These are phyloP conservation scores for Agriopis leucophaearia DNA, from an alignment of 2,888 invertebrate species.

Conservation along the genomic window DNA sequence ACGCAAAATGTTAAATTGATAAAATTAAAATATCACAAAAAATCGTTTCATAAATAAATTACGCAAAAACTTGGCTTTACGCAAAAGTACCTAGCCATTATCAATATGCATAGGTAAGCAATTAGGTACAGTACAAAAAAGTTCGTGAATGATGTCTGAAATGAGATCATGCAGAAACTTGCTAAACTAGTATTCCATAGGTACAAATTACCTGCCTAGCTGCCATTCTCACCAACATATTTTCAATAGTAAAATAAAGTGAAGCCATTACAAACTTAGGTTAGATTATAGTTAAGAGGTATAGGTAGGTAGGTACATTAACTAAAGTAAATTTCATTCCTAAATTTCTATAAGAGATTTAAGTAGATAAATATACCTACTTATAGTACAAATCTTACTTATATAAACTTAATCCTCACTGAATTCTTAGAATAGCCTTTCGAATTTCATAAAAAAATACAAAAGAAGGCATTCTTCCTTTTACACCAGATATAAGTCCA, in stretches of 20 bases:
- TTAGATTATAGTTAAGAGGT: constrained; percentile 2
- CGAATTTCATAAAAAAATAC: constrained; percentile 68
- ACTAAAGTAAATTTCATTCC: constrained; percentile 18
- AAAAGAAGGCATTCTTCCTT: constrained; percentile 58
- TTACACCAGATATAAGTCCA: not conserved
- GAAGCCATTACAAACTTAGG: not conserved
- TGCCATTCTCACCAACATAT: not conserved
- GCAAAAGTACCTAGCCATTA: not conserved
- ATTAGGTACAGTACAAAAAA: not conserved
- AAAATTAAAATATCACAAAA: constrained; percentile 29
- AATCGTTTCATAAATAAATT: constrained; percentile 12
- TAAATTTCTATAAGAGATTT: constrained; percentile 37
- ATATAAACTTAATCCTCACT: constrained; percentile 7
- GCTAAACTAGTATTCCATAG: not conserved
- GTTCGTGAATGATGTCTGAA: not conserved
- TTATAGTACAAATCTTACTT: constrained; percentile 8
- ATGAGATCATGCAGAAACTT: not conserved
- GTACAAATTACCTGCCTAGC: not conserved
- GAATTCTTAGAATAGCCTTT: constrained; percentile 30
- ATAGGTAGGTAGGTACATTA: too few relatives aligned
- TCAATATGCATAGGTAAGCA: not conserved
- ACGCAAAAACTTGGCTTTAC: not conserved
- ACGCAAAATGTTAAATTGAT: constrained; percentile 20
- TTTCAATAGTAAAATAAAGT: not conserved
- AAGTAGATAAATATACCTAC: constrained; percentile 22